Evolutionary conservation across 2,113 vertebrate genomes (phyloP), one percentile per base, ranked within the genome.

Genomic region (Notarius lentiginosus): DNA sequence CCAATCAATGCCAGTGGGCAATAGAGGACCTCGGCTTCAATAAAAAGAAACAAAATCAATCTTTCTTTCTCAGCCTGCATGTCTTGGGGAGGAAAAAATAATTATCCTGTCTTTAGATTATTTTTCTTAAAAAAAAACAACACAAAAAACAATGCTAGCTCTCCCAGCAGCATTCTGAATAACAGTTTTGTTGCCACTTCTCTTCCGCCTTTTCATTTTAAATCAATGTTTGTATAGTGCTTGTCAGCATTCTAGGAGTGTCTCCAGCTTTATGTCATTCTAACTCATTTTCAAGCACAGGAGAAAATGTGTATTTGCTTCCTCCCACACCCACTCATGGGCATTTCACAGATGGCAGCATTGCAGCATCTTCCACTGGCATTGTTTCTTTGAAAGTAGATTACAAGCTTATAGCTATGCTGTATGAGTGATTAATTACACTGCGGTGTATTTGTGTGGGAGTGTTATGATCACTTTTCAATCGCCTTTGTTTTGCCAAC

Each of bases 191-290:
- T 63, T 6, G 30, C 70, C 15, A 65, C 51, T 20, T 82, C 87
- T 89, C 88, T 84, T 87, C 72, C 79, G 24, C 79, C 12, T 87
- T 87, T 85, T 65, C 55, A 56, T 84, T 86, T 72, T 22, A 79
- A 83, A 68, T 85, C 82, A 86, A 87, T 91, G 83, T 88, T 80
- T 75, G 49, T 70, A 89, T 53, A 72, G 65, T 68, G 88, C 90
- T 89, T 80, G 89, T 93, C 93, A 91, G 93, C 90, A 88, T 88
- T 90, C 86, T 79, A 58, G 84, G 65, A 90, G 5, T 7, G 12
- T 85, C 84, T 89, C 90, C 88, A 88, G 61, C 91, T 72, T 90
- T 89, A 90, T 79, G 89, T 7, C 56, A 14, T 85, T 51, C 75
- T 11, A 81, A 60, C 84, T 91, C 63, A 76, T 76, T 60, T 58